Evolutionary conservation across 2,888 invertebrate genomes (phyloP), one percentile per base, ranked within the genome.

Genomic region (Drosophila melanosoma): DNA sequence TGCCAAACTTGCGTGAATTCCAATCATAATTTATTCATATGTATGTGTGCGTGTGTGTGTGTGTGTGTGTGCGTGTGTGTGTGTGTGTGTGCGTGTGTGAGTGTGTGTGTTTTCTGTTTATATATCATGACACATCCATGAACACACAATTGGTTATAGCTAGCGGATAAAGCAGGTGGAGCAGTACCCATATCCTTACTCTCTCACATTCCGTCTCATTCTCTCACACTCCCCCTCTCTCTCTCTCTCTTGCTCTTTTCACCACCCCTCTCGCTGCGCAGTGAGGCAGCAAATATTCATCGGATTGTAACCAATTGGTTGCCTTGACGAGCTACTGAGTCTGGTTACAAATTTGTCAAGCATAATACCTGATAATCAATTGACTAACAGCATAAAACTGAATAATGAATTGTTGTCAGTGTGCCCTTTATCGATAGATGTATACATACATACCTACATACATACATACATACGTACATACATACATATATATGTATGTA

Each of bases 321-420:
- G 68, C 73, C 76, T 60, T 40, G 81, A 58, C 26, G n/a, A 56
- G 6, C 57, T 15, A 36, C 15, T 40, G 29, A 33, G 54, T 38
- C 32, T 40, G 64, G 36, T 64, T 68, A 65, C 68, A 72, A 81
- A 79, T 79, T 79, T 79, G 79, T 79, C 81, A 81, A 69, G 81
- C 77, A 80, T 79, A 86, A 84, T 89, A 76, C 87, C 83, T 76
- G 89, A 83, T 87, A 87, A 84, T 89, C 89, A 87, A 87, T 84
- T 81, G 84, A 74, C 87, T 83, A 89, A 76, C 82, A 76, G 62
- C 76, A 58, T 58, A 36, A 69, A 61, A 54, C 87, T 74, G 52
- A 76, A 81, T 84, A 84, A 84, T 83, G 81, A 83, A 89, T 83
- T 83, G 83, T 74, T 80, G 51, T 64, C 56, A 42, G 2, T 38